Percentiles rank a stretch among this genome's conserved stretches.
These are phyloP conservation scores for Catharus bicknelli DNA, from an alignment of 2,113 vertebrate genomes.

Conservation along the genomic window DNA sequence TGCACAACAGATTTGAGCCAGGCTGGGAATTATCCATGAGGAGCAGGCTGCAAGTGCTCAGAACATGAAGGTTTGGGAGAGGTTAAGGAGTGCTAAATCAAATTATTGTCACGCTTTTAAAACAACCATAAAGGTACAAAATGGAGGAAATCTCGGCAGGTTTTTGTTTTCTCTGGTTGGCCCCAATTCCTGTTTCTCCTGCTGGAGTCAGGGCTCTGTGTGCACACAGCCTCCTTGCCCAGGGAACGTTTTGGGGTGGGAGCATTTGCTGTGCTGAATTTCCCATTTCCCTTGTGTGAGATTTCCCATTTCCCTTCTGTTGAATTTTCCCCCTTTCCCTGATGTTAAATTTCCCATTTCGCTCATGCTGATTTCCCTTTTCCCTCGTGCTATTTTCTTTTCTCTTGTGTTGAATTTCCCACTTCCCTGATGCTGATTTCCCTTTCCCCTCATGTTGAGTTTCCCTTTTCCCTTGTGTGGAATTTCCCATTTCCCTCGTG, in stretches of 20 bases:
- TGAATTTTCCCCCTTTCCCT: not conserved
- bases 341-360: not conserved
- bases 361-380: not conserved
- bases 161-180: not conserved
- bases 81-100: not conserved
- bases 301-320: not conserved
- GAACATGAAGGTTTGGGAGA: not conserved
- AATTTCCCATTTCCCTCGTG: too few species aligned
- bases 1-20: not conserved
- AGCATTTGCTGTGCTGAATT: not conserved
- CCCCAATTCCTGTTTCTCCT: not conserved
- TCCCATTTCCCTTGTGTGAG: not conserved
- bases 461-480: too few species aligned
- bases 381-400: fast-evolving
- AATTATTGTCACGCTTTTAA: not conserved
- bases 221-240: not conserved
- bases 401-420: too few species aligned
- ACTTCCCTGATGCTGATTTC: too few species aligned
- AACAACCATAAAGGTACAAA: not conserved
- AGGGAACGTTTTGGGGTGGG: not conserved
- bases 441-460: not conserved
- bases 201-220: not conserved
- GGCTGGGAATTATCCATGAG: not conserved
- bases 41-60: not conserved
- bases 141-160: not conserved